Evolutionary conservation across 2,888 invertebrate species (phyloP).

Genomic region (Sialis lutaria): DNA sequence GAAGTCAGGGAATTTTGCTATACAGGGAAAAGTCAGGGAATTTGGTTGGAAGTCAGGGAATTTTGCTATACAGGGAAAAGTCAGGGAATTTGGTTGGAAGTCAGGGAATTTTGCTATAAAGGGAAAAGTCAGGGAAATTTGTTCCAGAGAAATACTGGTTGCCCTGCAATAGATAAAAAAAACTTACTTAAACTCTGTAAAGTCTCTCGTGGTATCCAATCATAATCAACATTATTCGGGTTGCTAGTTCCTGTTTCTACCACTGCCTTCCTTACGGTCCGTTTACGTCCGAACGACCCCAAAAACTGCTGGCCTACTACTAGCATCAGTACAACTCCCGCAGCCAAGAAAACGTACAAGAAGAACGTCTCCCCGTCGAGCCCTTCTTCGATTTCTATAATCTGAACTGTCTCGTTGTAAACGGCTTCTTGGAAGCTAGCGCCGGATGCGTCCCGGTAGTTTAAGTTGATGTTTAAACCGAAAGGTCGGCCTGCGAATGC

Average conservation of each 20-base stretch:
- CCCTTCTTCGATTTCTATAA: constrained; percentile 91
- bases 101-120: too few relatives aligned
- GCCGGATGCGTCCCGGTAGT: constrained; percentile 68
- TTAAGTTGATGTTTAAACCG: constrained; percentile 81
- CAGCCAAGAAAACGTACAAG: constrained; percentile 87
- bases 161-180: too few relatives aligned
- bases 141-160: too few relatives aligned
- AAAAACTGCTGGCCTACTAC: constrained; percentile 82
- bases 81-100: too few relatives aligned
- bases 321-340: constrained; percentile 68
- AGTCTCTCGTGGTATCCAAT: constrained; percentile 92
- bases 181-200: constrained; percentile 67
- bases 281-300: constrained; percentile 63
- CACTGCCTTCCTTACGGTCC: constrained; percentile 34
- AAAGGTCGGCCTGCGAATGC: constrained; percentile 95
- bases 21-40: too few relatives aligned
- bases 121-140: too few relatives aligned
- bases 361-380: constrained; percentile 98
- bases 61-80: too few relatives aligned
- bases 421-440: constrained; percentile 68
- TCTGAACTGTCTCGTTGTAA: constrained; percentile 93
- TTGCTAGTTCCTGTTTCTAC: constrained; percentile 86
- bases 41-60: too few relatives aligned
- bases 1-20: too few relatives aligned
- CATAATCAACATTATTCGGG: constrained; percentile 87